A percentile compares a stretch with the other conserved stretches of the same genome.
Conservation (phyloP, 1,140 invertebrate species). For the Drosophila punjabiensis region DNA sequence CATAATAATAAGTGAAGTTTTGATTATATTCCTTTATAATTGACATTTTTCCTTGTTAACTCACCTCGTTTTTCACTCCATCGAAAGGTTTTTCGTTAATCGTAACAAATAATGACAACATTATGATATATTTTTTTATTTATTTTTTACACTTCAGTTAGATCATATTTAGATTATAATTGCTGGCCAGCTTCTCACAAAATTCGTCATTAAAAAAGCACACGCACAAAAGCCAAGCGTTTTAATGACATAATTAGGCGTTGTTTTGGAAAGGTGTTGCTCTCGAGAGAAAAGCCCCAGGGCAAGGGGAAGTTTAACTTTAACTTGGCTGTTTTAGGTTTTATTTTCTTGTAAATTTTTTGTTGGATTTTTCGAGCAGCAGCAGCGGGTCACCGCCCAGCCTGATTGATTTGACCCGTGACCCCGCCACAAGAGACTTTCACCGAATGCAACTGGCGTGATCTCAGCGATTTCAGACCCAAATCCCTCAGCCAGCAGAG, state of each 20-base stretch:
- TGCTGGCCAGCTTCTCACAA: slow-evolving; percentile 24
- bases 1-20: too few relatives aligned
- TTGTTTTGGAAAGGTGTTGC: slow-evolving; percentile 62
- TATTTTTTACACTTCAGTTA: neutral
- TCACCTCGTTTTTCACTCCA: neutral
- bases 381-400: slow-evolving; percentile 62
- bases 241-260: slow-evolving; percentile 78
- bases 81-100: neutral
- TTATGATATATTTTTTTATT: neutral
- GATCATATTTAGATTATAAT: slow-evolving; percentile 18
- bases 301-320: neutral
- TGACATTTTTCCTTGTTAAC: neutral
- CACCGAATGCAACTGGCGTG: slow-evolving; percentile 66
- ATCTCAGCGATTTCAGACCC: slow-evolving; percentile 26
- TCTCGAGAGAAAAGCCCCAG: slow-evolving; percentile 3
- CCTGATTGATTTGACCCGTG: slow-evolving; percentile 77
- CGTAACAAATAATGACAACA: neutral
- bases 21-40: neutral
- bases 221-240: slow-evolving; percentile 34
- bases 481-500: slow-evolving; percentile 1
- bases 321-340: neutral
- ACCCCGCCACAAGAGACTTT: slow-evolving; percentile 59
- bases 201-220: slow-evolving; percentile 14
- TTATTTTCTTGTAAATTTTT: neutral
- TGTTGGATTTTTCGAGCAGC: slow-evolving; percentile 1